Evolutionary conservation across 2,888 invertebrate species (phyloP).

Genomic region (Ochropleura leucogaster): DNA sequence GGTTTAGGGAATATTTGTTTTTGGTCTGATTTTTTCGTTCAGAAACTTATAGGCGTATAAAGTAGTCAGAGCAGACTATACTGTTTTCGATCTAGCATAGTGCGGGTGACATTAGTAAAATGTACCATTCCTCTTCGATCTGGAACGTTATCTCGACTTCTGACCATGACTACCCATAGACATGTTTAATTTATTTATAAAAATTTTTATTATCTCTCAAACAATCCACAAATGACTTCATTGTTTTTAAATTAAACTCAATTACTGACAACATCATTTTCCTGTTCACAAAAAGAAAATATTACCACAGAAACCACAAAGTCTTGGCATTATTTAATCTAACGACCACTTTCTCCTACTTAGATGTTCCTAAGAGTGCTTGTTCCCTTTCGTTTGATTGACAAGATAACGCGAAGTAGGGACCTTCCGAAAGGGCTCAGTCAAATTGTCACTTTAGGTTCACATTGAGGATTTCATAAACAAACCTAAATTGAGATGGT

Average conservation of each 20-base stretch:
- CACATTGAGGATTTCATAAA: conserved; percentile 6
- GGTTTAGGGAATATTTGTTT: not conserved
- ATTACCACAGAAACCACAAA: conserved; percentile 3
- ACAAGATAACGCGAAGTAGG: conserved; percentile 33
- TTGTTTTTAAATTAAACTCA: not conserved
- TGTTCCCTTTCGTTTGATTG: conserved; percentile 22
- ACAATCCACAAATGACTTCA: not conserved
- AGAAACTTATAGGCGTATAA: not conserved
- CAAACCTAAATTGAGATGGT: conserved; percentile 1
- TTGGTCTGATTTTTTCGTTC: not conserved
- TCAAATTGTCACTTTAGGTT: conserved; percentile 20
- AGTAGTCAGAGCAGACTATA: too few relatives aligned
- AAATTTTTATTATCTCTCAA: too few relatives aligned
- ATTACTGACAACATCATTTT: not conserved
- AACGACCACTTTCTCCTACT: conserved; percentile 9
- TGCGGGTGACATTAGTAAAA: too few relatives aligned
- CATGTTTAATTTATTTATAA: too few relatives aligned
- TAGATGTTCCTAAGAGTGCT: conserved; percentile 12
- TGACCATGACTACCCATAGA: too few relatives aligned
- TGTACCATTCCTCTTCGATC: too few relatives aligned
- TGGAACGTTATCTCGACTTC: too few relatives aligned
- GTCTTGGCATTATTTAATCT: conserved; percentile 38
- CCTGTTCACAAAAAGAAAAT: conserved; percentile 5
- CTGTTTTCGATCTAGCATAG: too few relatives aligned
- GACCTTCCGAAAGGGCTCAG: not conserved